Conservation (phyloP, 2,113 vertebrate species). For the Noctilio leporinus region DNA sequence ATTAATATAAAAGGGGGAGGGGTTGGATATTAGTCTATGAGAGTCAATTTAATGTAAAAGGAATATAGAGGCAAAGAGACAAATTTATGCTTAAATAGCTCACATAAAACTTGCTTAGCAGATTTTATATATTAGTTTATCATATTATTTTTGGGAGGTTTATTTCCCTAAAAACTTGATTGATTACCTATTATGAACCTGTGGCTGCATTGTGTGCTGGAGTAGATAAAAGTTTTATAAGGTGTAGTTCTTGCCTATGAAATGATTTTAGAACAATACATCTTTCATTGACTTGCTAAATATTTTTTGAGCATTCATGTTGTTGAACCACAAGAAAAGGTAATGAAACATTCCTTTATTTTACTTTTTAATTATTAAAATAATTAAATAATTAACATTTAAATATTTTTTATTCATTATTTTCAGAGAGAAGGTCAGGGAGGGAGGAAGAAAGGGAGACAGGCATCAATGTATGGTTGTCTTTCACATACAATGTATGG, state of each 20-base stretch:
- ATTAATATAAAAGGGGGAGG: constrained; percentile 10
- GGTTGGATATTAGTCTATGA: neutral
- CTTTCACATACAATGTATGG: too few relatives aligned
- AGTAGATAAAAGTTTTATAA: neutral
- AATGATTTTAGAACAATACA: neutral
- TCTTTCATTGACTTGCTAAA: neutral
- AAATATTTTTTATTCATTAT: too few relatives aligned
- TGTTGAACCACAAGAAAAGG: neutral
- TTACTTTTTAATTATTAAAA: too few relatives aligned
- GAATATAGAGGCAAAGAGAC: neutral
- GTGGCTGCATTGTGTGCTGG: neutral
- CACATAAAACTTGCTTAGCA: neutral
- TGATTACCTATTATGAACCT: neutral
- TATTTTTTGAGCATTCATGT: neutral
- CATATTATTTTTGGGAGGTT: neutral
- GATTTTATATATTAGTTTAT: constrained; percentile 12
- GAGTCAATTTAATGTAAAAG: neutral
- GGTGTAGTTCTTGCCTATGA: neutral
- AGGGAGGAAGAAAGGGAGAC: too few relatives aligned
- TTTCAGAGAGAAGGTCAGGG: too few relatives aligned
- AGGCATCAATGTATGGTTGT: too few relatives aligned
- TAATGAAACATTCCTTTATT: neutral
- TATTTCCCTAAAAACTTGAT: constrained; percentile 9
- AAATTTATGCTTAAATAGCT: neutral
- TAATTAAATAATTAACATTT: too few relatives aligned